phyloP scores from a whole-genome alignment of 2,888 invertebrate genomes.

The Carpatolechia fugitivella region DNA sequence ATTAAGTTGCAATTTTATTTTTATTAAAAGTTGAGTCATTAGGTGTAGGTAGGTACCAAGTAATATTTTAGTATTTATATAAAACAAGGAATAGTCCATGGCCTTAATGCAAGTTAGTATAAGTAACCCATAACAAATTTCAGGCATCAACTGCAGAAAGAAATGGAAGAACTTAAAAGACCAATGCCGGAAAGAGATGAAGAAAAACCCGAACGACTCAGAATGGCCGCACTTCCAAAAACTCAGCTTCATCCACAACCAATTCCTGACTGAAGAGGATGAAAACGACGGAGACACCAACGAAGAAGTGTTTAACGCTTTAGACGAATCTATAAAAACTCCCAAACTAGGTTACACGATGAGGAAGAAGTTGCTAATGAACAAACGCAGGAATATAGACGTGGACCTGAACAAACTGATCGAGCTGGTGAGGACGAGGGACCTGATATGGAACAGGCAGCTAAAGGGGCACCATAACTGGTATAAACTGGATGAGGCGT shows the following conservation, averaged over 20 bases:
- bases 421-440: conserved; percentile 57
- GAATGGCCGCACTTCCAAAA: conserved; percentile 72
- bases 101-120: too few species aligned
- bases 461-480: conserved; percentile 72
- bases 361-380: conserved; percentile 67
- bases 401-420: conserved; percentile 69
- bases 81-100: too few species aligned
- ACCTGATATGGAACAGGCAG: conserved; percentile 70
- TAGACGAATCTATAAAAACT: conserved; percentile 65
- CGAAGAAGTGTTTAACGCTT: conserved; percentile 58
- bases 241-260: conserved; percentile 66
- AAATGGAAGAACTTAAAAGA: conserved; percentile 76
- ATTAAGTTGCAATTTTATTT: too few species aligned
- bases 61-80: too few species aligned
- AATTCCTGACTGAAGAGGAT: conserved; percentile 65
- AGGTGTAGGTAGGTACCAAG: too few species aligned
- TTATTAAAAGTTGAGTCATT: too few species aligned
- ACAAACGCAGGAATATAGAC: conserved; percentile 64
- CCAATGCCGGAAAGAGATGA: conserved; percentile 73
- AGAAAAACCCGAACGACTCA: conserved; percentile 59
- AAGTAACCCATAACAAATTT: conserved; percentile 35
- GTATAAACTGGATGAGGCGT: conserved; percentile 70
- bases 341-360: conserved; percentile 70
- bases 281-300: conserved; percentile 56
- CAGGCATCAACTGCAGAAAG: conserved; percentile 69